Evolutionary conservation across 1,140 invertebrate species (phyloP).

Genomic region (Drosophila ogumai): DNA sequence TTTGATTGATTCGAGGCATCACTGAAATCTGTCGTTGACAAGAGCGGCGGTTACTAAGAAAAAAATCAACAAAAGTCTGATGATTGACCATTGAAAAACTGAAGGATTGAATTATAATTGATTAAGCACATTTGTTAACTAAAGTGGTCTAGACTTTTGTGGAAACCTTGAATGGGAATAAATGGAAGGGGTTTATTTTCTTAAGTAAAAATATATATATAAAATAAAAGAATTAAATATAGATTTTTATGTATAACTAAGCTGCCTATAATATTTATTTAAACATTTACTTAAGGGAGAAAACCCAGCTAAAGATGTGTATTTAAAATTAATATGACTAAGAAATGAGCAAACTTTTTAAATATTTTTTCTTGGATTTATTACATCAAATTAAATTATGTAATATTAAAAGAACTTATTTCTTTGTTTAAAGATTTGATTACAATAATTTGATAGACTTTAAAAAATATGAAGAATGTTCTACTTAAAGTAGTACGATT

Average conservation of each 20-base stretch:
- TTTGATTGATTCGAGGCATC: slow-evolving; percentile 47
- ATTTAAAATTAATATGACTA: too few species aligned
- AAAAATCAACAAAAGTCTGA: background rate
- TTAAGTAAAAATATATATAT: background rate
- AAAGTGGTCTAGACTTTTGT: background rate
- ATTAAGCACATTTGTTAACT: slow-evolving; percentile 12
- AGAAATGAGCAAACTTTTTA: background rate
- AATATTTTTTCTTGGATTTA: background rate
- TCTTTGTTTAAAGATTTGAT: too few species aligned
- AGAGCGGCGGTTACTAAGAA: slow-evolving; percentile 10
- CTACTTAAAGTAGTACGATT: too few species aligned
- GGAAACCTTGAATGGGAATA: too few species aligned
- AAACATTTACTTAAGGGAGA: background rate
- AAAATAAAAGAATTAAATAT: background rate
- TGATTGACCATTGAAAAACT: slow-evolving; percentile 15
- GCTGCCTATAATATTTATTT: background rate
- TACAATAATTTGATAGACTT: too few species aligned
- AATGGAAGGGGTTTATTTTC: background rate
- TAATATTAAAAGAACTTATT: too few species aligned
- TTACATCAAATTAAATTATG: too few species aligned
- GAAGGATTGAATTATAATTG: slow-evolving; percentile 13
- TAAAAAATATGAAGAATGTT: too few species aligned
- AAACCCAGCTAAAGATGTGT: background rate
- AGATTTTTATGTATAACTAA: background rate
- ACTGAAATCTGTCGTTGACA: slow-evolving; percentile 34